phyloP scores from a whole-genome alignment of 2,888 invertebrate genomes.

The Scaptomyza parva region DNA sequence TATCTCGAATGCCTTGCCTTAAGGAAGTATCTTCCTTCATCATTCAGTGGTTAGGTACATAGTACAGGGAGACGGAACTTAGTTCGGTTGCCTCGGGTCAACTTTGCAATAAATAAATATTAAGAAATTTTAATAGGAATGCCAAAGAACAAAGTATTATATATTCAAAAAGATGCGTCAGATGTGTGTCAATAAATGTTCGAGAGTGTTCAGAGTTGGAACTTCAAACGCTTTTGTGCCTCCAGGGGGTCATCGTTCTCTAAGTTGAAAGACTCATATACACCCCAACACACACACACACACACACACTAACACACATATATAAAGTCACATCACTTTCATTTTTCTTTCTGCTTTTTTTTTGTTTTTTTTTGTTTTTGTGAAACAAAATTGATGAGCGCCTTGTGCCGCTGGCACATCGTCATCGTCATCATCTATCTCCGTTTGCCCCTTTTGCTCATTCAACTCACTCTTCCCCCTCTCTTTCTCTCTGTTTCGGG shows the following conservation, averaged over 20 bases:
- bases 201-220: constrained; percentile 4
- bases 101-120: constrained; percentile 26
- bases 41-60: neutral
- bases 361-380: constrained; percentile 3
- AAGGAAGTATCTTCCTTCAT: neutral
- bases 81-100: neutral
- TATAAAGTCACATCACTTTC: neutral
- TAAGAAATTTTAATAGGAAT: constrained; percentile 13
- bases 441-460: neutral
- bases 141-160: constrained; percentile 1
- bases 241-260: constrained; percentile 46
- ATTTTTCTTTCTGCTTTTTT: neutral
- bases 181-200: constrained; percentile 2
- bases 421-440: constrained; percentile 43
- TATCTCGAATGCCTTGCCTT: neutral
- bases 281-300: constrained; percentile 17
- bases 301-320: constrained; percentile 17
- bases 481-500: constrained; percentile 32
- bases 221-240: constrained; percentile 51
- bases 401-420: constrained; percentile 55
- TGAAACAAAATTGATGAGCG: constrained; percentile 59
- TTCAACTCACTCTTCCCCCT: neutral
- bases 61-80: neutral
- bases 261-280: constrained; percentile 28
- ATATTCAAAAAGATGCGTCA: neutral